Evolutionary conservation across 2,888 invertebrate genomes (phyloP).

Genomic region (Lasioglossum vierecki): DNA sequence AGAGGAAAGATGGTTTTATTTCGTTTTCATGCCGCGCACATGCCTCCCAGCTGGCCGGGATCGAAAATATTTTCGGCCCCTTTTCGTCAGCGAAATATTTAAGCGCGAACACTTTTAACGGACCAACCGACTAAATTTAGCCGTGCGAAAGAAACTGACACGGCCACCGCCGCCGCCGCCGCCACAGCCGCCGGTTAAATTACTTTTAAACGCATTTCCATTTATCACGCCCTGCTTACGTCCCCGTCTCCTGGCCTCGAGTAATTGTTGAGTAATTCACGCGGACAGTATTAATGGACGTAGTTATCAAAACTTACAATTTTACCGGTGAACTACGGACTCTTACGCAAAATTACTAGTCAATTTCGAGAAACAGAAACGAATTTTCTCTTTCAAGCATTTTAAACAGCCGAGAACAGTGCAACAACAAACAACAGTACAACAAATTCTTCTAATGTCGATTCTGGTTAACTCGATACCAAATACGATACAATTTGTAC

Average conservation of each 20-base stretch:
- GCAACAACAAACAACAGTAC: too few species aligned
- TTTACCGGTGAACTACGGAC: too few species aligned
- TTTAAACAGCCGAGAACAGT: too few species aligned
- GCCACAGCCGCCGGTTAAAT: neutral
- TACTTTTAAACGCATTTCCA: slow-evolving; percentile 13
- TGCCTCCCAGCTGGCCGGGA: slow-evolving; percentile 51
- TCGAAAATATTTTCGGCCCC: slow-evolving; percentile 52
- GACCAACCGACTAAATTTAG: slow-evolving; percentile 21
- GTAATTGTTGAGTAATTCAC: slow-evolving; percentile 8
- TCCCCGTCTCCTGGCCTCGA: neutral
- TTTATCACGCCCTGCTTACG: neutral
- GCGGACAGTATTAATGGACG: neutral
- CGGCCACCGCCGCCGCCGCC: neutral
- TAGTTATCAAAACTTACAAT: neutral
- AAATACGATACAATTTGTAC: too few species aligned
- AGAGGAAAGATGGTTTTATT: slow-evolving; percentile 39
- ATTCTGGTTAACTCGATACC: too few species aligned
- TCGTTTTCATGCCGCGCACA: slow-evolving; percentile 46
- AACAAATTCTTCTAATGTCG: too few species aligned
- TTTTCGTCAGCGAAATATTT: slow-evolving; percentile 37
- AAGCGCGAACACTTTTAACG: slow-evolving; percentile 42
- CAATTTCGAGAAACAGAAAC: too few species aligned
- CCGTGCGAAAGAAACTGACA: slow-evolving; percentile 6
- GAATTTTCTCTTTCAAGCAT: too few species aligned
- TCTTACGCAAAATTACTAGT: neutral